Evolutionary conservation across 2,797 vertebrate genomes (phyloP), one percentile per base, ranked within the genome.

Genomic region (Podarcis lilfordi): DNA sequence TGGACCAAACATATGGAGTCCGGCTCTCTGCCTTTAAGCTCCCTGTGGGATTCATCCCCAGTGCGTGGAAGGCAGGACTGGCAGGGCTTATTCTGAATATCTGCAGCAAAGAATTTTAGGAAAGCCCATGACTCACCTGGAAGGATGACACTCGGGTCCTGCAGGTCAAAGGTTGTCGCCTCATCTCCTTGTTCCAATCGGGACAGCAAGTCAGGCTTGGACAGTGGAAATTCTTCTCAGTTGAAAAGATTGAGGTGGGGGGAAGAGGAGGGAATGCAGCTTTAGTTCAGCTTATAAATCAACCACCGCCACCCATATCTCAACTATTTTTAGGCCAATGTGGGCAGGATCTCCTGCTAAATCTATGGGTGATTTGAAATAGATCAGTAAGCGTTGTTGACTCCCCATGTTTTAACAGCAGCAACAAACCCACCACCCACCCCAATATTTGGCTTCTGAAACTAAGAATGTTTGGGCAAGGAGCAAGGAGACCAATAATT

Each of bases 171-270:
- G 27, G 87, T 66, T 74, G 61, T 59, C 0, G 29, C 40, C 43
- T 89, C 84, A 43, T 87, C 68, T 50, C 43, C 0, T 0, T 17
- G 45, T 37, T 91, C 87, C 45, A 85, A 61, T 15, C 0, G 15
- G 79, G 91, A 89, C 9, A 91, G 37, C 43, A 89, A 25, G 9
- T 93, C 82, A 0, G 92, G 80, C 64, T 91, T 94, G 13, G 89
- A 43, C 72, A 92, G 0, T 0, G 94, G 89, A 55, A 93, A 93
- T 93, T 93, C 94, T 93, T 86, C 32, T 80, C 68, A 21, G 7
- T 81, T 25, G 64, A 37, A 80, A 80, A 82, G 17, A 45, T 5
- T 8, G 6, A 4, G 86, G 15, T 3, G 10, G 29, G 59, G 77
- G 9, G 13, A 8, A 10, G 23, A 2, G 10, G 2, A 19, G 11